A percentile compares a stretch with the other conserved stretches of the same genome.
These are phyloP conservation scores for Ctenicera cuprea DNA, from an alignment of 2,888 invertebrate genomes.

Conservation along the genomic window DNA sequence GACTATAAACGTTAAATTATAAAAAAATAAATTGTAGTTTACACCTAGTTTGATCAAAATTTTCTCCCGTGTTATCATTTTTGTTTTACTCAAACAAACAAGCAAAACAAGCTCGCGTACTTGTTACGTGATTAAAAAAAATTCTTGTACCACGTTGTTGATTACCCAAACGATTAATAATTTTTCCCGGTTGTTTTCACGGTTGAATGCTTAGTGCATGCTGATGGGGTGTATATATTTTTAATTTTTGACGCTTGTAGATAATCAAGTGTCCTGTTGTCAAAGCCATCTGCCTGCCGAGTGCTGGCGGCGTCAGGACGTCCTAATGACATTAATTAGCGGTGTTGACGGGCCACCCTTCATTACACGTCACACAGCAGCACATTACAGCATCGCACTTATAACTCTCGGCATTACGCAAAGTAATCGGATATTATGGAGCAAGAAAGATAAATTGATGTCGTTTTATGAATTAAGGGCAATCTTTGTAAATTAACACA, in stretches of 20 bases:
- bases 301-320: conserved; percentile 50
- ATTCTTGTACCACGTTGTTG: not conserved
- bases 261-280: conserved; percentile 38
- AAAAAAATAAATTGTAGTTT: too few species aligned
- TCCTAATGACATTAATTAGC: conserved; percentile 58
- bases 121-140: not conserved
- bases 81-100: too few species aligned
- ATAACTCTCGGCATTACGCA: conserved; percentile 20
- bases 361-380: conserved; percentile 36
- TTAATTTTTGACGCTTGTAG: conserved; percentile 32
- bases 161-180: conserved; percentile 7
- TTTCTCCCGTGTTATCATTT: too few species aligned
- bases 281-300: conserved; percentile 50
- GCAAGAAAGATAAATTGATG: conserved; percentile 26
- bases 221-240: not conserved
- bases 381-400: conserved; percentile 23
- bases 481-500: conserved; percentile 14
- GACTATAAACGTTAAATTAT: too few species aligned
- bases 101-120: not conserved
- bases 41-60: too few species aligned
- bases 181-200: not conserved
- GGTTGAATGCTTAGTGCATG: conserved; percentile 5
- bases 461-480: conserved; percentile 29
- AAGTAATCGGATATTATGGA: conserved; percentile 38
- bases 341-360: conserved; percentile 56